Percentiles rank a stretch among this genome's conserved stretches.
These are phyloP conservation scores for Melanotaenia nigrans DNA, from an alignment of 2,797 vertebrate genomes.

Conservation along the genomic window DNA sequence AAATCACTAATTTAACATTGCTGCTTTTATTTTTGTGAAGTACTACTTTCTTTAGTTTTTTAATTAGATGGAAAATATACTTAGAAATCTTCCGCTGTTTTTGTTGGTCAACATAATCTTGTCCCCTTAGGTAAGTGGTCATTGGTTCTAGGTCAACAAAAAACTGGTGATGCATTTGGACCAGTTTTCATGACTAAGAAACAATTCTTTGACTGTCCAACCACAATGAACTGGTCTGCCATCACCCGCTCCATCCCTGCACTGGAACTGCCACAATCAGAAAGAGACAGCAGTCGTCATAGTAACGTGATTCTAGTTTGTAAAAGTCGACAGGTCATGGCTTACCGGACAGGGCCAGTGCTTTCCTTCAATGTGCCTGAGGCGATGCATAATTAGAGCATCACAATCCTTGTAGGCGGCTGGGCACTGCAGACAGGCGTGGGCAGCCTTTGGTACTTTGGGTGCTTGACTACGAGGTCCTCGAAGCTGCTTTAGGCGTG, in stretches of 20 bases:
- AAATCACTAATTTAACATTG: not conserved
- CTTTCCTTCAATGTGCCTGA: conserved; percentile 85
- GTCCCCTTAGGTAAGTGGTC: not conserved
- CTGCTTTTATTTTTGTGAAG: not conserved
- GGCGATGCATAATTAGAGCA: conserved; percentile 83
- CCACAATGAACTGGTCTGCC: not conserved
- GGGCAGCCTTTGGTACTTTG: conserved; percentile 72
- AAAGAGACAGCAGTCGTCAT: not conserved
- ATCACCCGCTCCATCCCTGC: not conserved
- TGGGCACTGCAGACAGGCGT: conserved; percentile 81
- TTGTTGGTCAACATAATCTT: not conserved
- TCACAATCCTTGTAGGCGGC: conserved; percentile 83
- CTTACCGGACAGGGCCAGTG: conserved; percentile 88
- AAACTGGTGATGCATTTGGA: not conserved
- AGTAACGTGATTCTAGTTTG: not conserved
- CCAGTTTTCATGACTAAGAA: not conserved
- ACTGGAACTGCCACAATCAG: not conserved
- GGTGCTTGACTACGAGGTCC: conserved; percentile 75
- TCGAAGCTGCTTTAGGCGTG: conserved; percentile 77
- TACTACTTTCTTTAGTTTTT: not conserved
- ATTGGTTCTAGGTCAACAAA: not conserved
- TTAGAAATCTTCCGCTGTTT: not conserved
- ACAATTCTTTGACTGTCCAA: not conserved
- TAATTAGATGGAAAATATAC: not conserved
- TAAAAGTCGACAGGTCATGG: not conserved